Conservation (phyloP, 1,140 invertebrate species). For the Heliconius himera region DNA sequence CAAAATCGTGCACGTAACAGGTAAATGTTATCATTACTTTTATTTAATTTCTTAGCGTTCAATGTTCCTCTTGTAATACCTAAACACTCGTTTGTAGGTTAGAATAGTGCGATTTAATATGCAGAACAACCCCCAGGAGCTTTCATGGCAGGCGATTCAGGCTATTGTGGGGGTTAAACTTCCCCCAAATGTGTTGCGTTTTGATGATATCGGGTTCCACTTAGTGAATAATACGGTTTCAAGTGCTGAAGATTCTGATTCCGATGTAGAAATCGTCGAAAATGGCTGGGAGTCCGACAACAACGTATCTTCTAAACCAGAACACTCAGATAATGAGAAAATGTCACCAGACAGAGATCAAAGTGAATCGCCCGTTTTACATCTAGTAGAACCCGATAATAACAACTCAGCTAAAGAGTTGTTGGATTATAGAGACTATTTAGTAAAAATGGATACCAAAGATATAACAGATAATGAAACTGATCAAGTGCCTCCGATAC, state of each 20-base stretch:
- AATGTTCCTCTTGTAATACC: constrained; percentile 63
- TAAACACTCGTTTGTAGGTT: constrained; percentile 80
- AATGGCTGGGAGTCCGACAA: constrained; percentile 79
- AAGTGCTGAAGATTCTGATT: constrained; percentile 77
- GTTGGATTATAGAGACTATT: constrained; percentile 68
- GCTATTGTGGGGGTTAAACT: constrained; percentile 82
- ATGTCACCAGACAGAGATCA: constrained; percentile 67
- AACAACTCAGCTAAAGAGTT: constrained; percentile 71
- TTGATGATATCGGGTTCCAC: constrained; percentile 80
- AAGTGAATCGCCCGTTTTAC: constrained; percentile 71
- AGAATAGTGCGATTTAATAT: constrained; percentile 81
- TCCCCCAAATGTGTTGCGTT: constrained; percentile 78
- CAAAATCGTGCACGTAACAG: constrained; percentile 69
- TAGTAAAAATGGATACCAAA: constrained; percentile 76
- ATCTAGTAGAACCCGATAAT: constrained; percentile 74
- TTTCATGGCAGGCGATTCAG: constrained; percentile 82
- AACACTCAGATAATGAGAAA: constrained; percentile 75
- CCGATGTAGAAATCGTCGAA: constrained; percentile 81
- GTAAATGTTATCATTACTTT: constrained; percentile 66
- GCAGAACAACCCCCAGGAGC: constrained; percentile 82
- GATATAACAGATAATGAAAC: constrained; percentile 64
- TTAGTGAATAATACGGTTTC: constrained; percentile 73
- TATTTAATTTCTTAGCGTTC: constrained; percentile 43
- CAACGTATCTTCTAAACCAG: constrained; percentile 72
- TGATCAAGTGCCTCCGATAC: constrained; percentile 58